Base-by-base conservation (phyloP, 2,888 invertebrate species). In the Caenorhabditis sulstoni region DNA sequence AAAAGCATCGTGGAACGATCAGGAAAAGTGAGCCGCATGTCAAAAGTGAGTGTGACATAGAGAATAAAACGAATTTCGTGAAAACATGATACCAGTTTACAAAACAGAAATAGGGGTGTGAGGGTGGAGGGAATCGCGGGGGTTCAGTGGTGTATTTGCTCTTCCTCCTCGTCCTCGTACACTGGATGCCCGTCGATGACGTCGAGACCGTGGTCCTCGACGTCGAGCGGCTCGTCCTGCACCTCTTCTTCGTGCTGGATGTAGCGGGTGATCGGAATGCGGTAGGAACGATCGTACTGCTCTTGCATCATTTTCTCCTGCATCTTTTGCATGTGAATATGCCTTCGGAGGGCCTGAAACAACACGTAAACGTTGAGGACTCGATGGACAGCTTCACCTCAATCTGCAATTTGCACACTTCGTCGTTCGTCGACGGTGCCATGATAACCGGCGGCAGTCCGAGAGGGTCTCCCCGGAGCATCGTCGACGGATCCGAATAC, bases 321-420 rank as follows among this genome's bases (percentile, higher is more conserved):
- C 49, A 85, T 35, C 41, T 76, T 78, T 71, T 86, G 86, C 3
- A 86, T 57, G 11, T 70, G 68, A 7, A 84, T 61, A 47, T 86
- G 86, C 7, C 82, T 73, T 9, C 57, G 61, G 9, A 85, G 76
- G 12, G 82, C 59, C 85, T 85, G 64, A n/a, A n/a, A n/a, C n/a
- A n/a, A n/a, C n/a, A n/a, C n/a, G n/a, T n/a, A n/a, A n/a, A n/a
- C n/a, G n/a, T n/a, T n/a, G n/a, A n/a, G n/a, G n/a, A n/a, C n/a
- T n/a, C n/a, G n/a, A n/a, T n/a, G n/a, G n/a, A 50, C 14, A 22
- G 1, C 11, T 49, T 20, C 16, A 85, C 82, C 74, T 85, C 84
- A 45, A 84, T 86, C 52, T 86, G 86, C 65, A 86, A 45, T 44
- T 64, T 45, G n/a, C 77, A 65, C 7, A 86, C 86, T 59, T 82